phyloP scores from a whole-genome alignment of 2,888 invertebrate species.

The Omphaloscelis lunosa region DNA sequence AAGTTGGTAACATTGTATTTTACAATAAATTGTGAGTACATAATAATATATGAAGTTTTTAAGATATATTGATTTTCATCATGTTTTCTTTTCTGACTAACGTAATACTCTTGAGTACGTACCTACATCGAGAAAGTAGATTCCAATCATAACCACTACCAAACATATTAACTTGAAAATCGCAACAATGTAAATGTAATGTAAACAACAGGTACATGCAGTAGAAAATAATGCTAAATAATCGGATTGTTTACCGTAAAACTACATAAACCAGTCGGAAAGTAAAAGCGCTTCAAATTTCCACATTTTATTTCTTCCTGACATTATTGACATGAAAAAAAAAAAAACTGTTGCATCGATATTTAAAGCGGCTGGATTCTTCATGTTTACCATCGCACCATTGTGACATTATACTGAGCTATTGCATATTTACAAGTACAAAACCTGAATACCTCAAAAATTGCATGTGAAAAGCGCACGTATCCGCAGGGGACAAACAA shows the following conservation, averaged over 20 bases:
- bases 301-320: not conserved
- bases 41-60: not conserved
- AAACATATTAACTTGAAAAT: not conserved
- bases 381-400: slow-evolving; percentile 24
- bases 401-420: slow-evolving; percentile 52
- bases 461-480: slow-evolving; percentile 53
- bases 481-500: slow-evolving; percentile 54
- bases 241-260: not conserved
- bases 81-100: not conserved
- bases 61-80: not conserved
- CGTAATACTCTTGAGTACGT: not conserved
- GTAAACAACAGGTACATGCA: too few species aligned
- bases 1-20: not conserved
- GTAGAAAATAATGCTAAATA: not conserved
- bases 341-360: slow-evolving; percentile 29
- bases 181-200: not conserved
- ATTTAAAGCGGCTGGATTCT: slow-evolving; percentile 23
- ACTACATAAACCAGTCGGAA: not conserved
- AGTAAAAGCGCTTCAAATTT: slow-evolving; percentile 7
- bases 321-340: slow-evolving; percentile 27
- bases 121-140: not conserved
- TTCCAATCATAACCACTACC: not conserved
- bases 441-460: slow-evolving; percentile 57
- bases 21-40: not conserved
- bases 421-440: slow-evolving; percentile 55